phyloP scores from a whole-genome alignment of 2,888 invertebrate species.

The Ophion slaviceki region DNA sequence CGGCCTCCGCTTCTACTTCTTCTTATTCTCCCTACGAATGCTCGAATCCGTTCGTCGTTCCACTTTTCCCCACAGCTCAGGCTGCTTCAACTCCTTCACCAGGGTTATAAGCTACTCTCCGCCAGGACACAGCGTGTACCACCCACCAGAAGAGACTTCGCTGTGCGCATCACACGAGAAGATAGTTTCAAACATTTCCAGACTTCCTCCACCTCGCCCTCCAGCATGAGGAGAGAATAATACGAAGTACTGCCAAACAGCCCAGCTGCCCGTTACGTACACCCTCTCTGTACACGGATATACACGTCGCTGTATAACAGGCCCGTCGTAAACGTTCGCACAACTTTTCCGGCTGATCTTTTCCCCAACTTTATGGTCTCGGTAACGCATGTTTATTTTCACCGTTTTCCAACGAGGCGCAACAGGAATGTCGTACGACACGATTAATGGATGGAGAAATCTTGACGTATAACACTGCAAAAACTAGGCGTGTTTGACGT shows the following conservation, averaged over 20 bases:
- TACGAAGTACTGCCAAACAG: slow-evolving; percentile 22
- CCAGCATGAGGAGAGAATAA: slow-evolving; percentile 31
- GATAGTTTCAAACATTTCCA: slow-evolving; percentile 49
- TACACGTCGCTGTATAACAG: slow-evolving; percentile 16
- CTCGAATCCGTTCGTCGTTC: slow-evolving; percentile 46
- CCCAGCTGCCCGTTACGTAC: slow-evolving; percentile 16
- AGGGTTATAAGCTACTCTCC: slow-evolving; percentile 47
- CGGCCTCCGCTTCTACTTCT: slow-evolving; percentile 43
- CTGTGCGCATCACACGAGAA: slow-evolving; percentile 31
- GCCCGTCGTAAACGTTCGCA: not conserved
- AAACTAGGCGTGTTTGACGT: no score
- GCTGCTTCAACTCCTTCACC: slow-evolving; percentile 35
- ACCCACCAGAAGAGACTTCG: not conserved
- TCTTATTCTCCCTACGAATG: slow-evolving; percentile 41
- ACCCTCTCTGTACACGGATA: not conserved
- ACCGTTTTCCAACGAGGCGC: not conserved
- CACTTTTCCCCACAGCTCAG: slow-evolving; percentile 53
- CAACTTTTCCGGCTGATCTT: slow-evolving; percentile 32
- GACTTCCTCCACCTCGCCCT: not conserved
- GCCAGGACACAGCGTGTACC: slow-evolving; percentile 47
- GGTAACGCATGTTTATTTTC: not conserved
- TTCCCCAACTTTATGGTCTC: slow-evolving; percentile 10
- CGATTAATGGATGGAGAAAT: no score
- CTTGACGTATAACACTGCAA: no score
- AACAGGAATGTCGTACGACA: no score